Conservation (phyloP, 2,888 invertebrate genomes). For the Chymomyza fuscimana region DNA sequence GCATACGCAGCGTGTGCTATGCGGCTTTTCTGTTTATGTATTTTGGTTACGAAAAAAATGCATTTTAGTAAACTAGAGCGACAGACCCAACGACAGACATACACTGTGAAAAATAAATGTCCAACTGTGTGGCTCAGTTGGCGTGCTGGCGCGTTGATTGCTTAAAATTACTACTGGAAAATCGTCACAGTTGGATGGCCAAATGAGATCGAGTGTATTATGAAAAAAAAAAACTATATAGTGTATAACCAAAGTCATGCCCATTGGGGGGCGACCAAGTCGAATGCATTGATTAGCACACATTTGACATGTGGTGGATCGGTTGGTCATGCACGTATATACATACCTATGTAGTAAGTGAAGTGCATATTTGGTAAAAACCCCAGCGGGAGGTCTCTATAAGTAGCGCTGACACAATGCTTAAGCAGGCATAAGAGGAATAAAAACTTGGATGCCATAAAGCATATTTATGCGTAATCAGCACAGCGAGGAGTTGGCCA, state of each 20-base stretch:
- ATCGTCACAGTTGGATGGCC: background rate
- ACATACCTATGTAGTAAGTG: background rate
- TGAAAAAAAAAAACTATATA: conserved; percentile 33
- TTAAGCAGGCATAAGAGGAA: background rate
- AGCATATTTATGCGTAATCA: background rate
- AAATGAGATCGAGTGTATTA: background rate
- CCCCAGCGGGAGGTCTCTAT: background rate
- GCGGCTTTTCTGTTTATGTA: conserved; percentile 25
- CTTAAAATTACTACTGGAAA: conserved; percentile 62
- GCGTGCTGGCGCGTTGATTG: conserved; percentile 71
- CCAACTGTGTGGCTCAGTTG: conserved; percentile 65
- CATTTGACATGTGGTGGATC: background rate
- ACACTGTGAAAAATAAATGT: conserved; percentile 22
- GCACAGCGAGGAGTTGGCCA: background rate
- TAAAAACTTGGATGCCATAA: background rate
- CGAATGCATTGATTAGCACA: conserved; percentile 3
- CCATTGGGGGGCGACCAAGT: background rate
- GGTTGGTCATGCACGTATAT: background rate
- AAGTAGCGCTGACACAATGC: background rate
- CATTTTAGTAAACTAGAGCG: background rate
- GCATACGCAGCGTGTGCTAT: conserved; percentile 70
- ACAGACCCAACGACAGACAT: background rate
- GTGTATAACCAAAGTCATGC: background rate
- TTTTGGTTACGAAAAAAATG: background rate
- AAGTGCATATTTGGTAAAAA: background rate